A percentile compares a stretch with the other conserved stretches of the same genome.
Evolutionary conservation across 2,888 invertebrate species (phyloP).

Genomic region (Piscicola geometra): DNA sequence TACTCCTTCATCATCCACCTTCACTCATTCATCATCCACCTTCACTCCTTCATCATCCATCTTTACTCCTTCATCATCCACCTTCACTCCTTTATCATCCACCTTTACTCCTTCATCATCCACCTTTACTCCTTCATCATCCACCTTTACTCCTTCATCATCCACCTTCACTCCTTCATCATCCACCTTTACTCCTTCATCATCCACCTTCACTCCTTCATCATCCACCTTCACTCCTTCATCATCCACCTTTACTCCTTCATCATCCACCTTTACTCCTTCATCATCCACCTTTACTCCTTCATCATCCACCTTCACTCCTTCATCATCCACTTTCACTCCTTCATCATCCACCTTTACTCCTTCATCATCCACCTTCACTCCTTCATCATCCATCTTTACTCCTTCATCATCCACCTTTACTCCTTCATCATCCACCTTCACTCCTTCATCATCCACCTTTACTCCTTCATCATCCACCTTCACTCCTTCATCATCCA

Average conservation of each 20-base stretch:
- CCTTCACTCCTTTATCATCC: neutral
- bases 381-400: neutral
- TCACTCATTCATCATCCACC: neutral
- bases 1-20: neutral
- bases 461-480: conserved; percentile 7
- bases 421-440: neutral
- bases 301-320: neutral
- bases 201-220: neutral
- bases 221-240: neutral
- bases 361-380: neutral
- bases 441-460: neutral
- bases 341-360: neutral
- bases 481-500: neutral
- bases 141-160: neutral
- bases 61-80: neutral
- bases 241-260: neutral
- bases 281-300: neutral
- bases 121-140: neutral
- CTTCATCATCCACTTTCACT: neutral
- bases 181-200: neutral
- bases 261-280: neutral
- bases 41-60: neutral
- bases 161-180: neutral
- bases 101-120: neutral
- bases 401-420: neutral